Conservation (phyloP, 92 coral and sea anemone species). For the Scolanthus callimorphus region DNA sequence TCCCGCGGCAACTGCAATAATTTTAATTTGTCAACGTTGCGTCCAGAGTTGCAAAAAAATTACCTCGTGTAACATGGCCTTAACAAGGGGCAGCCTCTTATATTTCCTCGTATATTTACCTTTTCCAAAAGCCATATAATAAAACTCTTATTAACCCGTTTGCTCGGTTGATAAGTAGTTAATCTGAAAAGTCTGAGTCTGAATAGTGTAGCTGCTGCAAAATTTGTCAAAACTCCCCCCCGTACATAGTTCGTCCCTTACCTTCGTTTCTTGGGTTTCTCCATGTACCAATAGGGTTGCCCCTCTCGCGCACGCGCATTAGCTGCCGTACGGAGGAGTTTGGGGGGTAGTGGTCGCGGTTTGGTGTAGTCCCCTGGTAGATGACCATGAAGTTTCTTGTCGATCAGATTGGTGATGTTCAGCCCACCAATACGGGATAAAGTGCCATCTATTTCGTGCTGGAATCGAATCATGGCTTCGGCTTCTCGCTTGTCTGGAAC, state of each 20-base stretch:
- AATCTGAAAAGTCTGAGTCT: no score
- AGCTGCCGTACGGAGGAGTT: conserved; percentile 85
- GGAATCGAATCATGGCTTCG: conserved; percentile 49
- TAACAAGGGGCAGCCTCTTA: no score
- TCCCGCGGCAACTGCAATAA: no score
- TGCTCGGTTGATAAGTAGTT: no score
- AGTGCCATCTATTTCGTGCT: conserved; percentile 87
- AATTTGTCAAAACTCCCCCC: no score
- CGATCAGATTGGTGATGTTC: conserved; percentile 74
- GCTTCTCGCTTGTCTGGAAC: conserved; percentile 12
- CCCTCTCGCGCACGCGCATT: conserved; percentile 98
- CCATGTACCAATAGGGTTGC: conserved; percentile 88
- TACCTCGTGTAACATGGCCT: no score
- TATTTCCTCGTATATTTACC: no score
- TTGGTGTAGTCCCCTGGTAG: conserved; percentile 88
- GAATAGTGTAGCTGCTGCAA: no score
- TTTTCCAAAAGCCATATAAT: no score
- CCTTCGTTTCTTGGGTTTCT: conserved; percentile 81
- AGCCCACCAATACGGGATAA: conserved; percentile 77
- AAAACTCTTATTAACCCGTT: no score
- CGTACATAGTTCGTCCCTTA: conserved; percentile 33
- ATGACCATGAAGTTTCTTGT: conserved; percentile 73
- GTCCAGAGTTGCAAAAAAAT: no score
- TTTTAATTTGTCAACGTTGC: no score
- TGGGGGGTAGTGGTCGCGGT: conserved; percentile 79